Base-by-base conservation (phyloP, 2,113 vertebrate genomes). In the Phocoena sinus region DNA sequence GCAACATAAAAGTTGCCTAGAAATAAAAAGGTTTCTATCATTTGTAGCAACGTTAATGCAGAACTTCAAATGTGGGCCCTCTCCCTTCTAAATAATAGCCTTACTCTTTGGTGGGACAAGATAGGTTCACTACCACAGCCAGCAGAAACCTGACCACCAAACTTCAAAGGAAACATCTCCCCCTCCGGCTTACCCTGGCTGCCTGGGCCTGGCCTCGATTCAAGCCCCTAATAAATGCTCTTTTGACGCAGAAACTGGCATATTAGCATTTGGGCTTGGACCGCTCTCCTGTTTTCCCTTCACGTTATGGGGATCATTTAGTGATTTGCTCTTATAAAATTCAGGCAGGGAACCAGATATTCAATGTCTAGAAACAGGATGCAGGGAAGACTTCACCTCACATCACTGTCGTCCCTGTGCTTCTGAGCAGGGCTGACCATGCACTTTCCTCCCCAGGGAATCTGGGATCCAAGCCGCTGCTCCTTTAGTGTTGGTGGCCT, bases 231-330 rank as follows among this genome's bases (percentile, higher is more conserved):
- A 96, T 95, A 97, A 76, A 88, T 73, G 65, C 58, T 97, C 85
- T 95, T 97, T 97, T 63, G 95, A 71, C 31, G 60, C 33, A 98
- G 95, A 95, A 97, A 93, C 96, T 96, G 95, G 96, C 96, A 89
- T 80, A 89, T 80, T 96, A 9, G 71, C 87, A 63, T 97, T 92
- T 74, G 79, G 26, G 26, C 68, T 84, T 82, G 89, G 91, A 65
- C 73, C 93, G 95, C 88, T 96, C 93, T 74, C 95, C 96, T 89
- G 47, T 96, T 94, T 96, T 95, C 89, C 97, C 89, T 98, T 96
- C 85, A 65, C 67, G 82, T 80, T 90, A 91, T 1, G 3, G 94
- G 98, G 96, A 89, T 38, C 83, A 80, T 96, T 97, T 90, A 93
- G 96, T 65, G 90, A 95, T 89, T 94, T 92, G 50, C 97, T 87